Evolutionary conservation across 1,140 invertebrate species (phyloP), one percentile per base, ranked within the genome.

Genomic region (Microplitis demolitor): DNA sequence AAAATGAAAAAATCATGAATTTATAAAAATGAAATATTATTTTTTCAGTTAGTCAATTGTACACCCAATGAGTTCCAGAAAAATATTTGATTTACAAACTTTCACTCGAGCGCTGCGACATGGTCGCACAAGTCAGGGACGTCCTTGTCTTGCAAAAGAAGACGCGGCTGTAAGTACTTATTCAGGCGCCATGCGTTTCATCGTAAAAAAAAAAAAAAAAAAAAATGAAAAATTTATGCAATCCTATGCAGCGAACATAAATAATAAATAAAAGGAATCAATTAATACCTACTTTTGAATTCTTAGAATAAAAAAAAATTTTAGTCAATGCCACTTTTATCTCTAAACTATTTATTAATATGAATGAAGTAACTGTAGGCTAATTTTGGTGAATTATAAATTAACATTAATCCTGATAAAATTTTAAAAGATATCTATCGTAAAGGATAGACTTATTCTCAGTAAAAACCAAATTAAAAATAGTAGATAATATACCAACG

Each of bases 81-180:
- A 66, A 72, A 66, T 64, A 71, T 72, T 72, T 66, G 70, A 72
- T 72, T 66, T 66, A 64, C 70, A 66, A 72, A 72, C 70, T 72
- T 72, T 72, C 70, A 72, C 70, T 72, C 54, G 63, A 66, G 39
- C 62, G 14, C 69, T 71, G 33, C 58, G n/a, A 37, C 70, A 66
- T 56, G 37, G 64, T 37, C 70, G 53, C 14, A 53, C 54, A 56
- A 66, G 70, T 72, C 70, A 72, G 70, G 70, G 70, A 72, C 70
- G 54, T 72, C 64, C 64, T 66, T 72, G 70, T 56, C 63, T 33
- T 37, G 53, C 16, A 58, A 66, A 63, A 66, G 39, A 66, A 66
- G 54, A 72, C 63, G 16, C 58, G 24, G 62, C 14, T 35, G 4
- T 35, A 34, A 35, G 14, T 35, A 13, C 35, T 39, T 51, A 39